Evolutionary conservation across 2,113 vertebrate species (phyloP), one percentile per base, ranked within the genome.

Genomic region (Bubo blakistoni): DNA sequence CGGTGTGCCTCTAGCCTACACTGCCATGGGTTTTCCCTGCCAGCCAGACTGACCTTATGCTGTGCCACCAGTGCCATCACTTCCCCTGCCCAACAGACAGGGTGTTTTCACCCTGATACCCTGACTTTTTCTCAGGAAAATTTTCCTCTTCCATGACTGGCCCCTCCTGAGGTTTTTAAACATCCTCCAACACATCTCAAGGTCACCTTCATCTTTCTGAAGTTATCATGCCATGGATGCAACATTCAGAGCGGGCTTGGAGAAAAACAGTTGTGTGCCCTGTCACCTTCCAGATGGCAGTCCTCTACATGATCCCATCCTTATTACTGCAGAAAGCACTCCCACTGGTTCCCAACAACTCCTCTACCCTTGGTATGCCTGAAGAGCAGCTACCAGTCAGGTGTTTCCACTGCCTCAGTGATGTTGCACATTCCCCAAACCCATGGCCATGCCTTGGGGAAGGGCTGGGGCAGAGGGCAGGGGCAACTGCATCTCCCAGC

Each of bases 1-100:
- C 1, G 2, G 18, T 1, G 0, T 72, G n/a, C 29, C 18, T 73
- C 16, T 12, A 40, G n/a, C 54, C 57, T n/a, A 3, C 13, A 2
- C 32, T 49, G 51, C 52, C 27, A 1, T 3, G 5, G 76, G 17
- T 59, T 65, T 21, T 76, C 15, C 66, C 34, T 58, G 36, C 18
- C 59, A 26, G 18, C 27, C 63, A 65, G 12, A 57, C 57, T 52
- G 57, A 40, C 29, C 51, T 81, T 34, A 24, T 16, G 30, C 40
- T 17, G 19, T 25, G 20, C 44, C 32, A 51, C 34, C 51, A 49
- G 19, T 4, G 5, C 27, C 38, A 8, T 5, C 4, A 2, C 25
- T 8, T 61, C 16, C 18, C 63, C 29, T 66, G 47, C 58, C 46
- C 40, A 34, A 34, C 29, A 67, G 36, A 34, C 4, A 11, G 24